These are phyloP conservation scores for Nylanderia fulva DNA, from an alignment of 1,140 invertebrate species.

Conservation along the genomic window DNA sequence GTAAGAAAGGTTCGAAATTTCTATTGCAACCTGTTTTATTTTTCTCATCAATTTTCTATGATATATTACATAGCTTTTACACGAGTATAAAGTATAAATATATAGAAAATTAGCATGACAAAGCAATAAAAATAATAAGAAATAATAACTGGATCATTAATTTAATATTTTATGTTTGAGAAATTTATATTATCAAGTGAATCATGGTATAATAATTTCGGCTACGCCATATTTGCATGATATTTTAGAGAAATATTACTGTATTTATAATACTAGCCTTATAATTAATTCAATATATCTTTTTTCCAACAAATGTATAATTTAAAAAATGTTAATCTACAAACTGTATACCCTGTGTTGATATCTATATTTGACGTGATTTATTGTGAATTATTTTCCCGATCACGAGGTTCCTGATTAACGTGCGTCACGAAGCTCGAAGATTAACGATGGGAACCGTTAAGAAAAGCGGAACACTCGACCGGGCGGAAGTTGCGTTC, in stretches of 20 bases:
- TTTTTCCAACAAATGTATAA: not conserved
- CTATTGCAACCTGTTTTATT: not conserved
- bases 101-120: not conserved
- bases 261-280: not conserved
- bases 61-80: not conserved
- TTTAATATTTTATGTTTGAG: constrained; percentile 17
- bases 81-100: not conserved
- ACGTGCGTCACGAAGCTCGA: constrained; percentile 38
- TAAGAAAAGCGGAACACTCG: constrained; percentile 65
- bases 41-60: not conserved
- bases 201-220: not conserved
- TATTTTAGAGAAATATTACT: not conserved
- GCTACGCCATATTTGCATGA: no score
- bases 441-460: constrained; percentile 71
- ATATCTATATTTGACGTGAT: constrained; percentile 25
- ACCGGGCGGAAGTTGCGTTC: constrained; percentile 54
- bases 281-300: not conserved
- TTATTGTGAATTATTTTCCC: constrained; percentile 34
- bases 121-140: not conserved
- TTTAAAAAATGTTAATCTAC: not conserved
- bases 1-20: not conserved
- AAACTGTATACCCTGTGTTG: constrained; percentile 24
- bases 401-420: constrained; percentile 5
- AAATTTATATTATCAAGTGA: not conserved
- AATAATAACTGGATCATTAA: not conserved